Base-by-base conservation (phyloP, 2,797 vertebrate species). In the Tachyglossus aculeatus region DNA sequence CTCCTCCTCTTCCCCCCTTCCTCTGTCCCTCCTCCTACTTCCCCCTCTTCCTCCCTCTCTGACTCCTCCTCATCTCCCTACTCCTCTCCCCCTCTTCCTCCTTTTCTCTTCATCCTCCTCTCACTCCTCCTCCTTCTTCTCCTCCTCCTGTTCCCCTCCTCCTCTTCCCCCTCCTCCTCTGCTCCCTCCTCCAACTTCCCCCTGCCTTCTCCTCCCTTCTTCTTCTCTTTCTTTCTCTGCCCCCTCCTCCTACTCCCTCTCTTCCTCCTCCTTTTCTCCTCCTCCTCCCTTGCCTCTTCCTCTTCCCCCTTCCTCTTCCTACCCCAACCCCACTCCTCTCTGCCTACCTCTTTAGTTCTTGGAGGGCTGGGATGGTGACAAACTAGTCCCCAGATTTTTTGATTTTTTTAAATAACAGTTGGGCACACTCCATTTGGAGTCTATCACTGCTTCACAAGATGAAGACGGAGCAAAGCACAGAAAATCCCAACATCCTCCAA, bases 61-160 rank as follows among this genome's bases (percentile, higher is more conserved):
- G 6, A 11, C 9, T 32, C 3, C 9, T 33, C 29, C 14, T 40
- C 21, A 21, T 0, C 11, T 3, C 3, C 4, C 10, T 9, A 31
- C 16, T 8, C 6, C 3, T 1, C 14, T 11, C n/a, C 4, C 10
- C 11, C 51, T 11, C 12, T 18, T 50, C 1, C 10, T 25, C 16
- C 39, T 71, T 37, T 24, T 71, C n/a, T n/a, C n/a, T n/a, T n/a
- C n/a, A 19, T 16, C n/a, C 32, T 33, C 38, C 38, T 76, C 62
- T 60, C 39, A 32, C 27, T 21, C 1, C 31, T 36, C 50, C 40
- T 54, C 77, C 27, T 45, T 3, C 6, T 9, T 40, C 36, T 50
- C 31, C 64, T 80, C 22, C n/a, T 25, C 37, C 2, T 25, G 14
- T 61, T n/a, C 9, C 5, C 39, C 37, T 47, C 38, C 34, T 43